These are phyloP conservation scores for Ondatra zibethicus DNA, from an alignment of 2,113 vertebrate genomes.

Conservation along the genomic window DNA sequence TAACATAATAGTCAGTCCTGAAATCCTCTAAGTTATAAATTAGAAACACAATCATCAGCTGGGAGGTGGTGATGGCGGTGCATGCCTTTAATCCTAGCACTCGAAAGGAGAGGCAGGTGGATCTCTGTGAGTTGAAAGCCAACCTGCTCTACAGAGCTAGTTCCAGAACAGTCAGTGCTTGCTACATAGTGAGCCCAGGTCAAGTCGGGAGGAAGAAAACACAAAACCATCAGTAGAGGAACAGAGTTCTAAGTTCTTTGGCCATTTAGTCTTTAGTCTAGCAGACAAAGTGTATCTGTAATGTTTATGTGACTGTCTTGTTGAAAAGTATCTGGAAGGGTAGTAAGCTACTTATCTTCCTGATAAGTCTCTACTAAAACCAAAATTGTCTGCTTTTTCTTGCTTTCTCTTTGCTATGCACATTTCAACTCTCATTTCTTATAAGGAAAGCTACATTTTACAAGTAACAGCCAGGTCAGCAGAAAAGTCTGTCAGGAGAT, in stretches of 20 bases:
- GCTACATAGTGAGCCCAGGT: no score
- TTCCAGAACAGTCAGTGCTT: not conserved
- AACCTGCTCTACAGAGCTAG: not conserved
- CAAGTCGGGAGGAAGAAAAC: not conserved
- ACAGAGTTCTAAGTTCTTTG: not conserved
- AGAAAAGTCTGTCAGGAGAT: not conserved
- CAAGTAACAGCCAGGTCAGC: not conserved
- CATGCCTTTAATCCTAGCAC: no score
- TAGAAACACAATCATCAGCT: not conserved
- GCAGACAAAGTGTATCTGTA: not conserved
- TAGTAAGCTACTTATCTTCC: not conserved
- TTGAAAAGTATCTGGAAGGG: not conserved
- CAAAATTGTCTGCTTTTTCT: not conserved
- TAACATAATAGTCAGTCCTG: not conserved
- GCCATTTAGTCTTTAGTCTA: not conserved
- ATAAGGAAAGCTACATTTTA: not conserved
- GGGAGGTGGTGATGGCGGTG: not conserved
- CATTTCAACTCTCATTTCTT: not conserved
- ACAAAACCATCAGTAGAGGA: not conserved
- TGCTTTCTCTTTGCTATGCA: not conserved
- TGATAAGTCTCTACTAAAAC: constrained; percentile 1
- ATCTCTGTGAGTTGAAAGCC: not conserved
- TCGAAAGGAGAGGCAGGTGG: no score
- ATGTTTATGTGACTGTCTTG: not conserved
- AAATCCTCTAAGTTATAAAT: not conserved